These are phyloP conservation scores for Crotalus horridus DNA, from an alignment of 2,113 vertebrate genomes.

Conservation along the genomic window DNA sequence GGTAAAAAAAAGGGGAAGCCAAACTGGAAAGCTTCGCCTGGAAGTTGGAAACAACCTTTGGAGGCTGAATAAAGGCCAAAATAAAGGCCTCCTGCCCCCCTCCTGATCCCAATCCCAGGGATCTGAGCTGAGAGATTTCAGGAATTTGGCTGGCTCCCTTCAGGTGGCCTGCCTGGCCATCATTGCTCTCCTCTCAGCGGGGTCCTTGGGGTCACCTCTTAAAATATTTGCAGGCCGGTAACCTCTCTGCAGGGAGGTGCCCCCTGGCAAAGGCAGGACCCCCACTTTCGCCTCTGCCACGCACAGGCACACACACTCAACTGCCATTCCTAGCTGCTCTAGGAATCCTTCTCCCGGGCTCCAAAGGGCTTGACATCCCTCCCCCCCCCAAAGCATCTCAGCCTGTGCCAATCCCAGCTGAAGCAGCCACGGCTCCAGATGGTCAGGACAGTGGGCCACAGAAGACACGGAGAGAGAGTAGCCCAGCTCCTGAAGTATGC, in stretches of 20 bases:
- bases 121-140: not conserved
- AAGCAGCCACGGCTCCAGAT: not conserved
- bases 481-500: not conserved
- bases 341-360: not conserved
- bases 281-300: not conserved
- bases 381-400: not conserved
- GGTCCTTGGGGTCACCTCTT: not conserved
- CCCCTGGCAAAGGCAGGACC: not conserved
- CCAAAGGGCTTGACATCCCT: not conserved
- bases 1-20: no score
- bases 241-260: not conserved
- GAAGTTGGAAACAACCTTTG: no score
- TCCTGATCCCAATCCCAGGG: no score
- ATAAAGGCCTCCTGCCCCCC: not conserved
- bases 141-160: not conserved
- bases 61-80: no score
- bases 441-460: not conserved
- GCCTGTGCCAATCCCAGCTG: not conserved
- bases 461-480: not conserved
- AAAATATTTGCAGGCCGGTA: not conserved
- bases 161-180: not conserved
- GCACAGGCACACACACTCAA: no score
- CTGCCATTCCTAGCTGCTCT: not conserved
- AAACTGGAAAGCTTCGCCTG: no score
- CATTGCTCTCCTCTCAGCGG: not conserved